These are phyloP conservation scores for Malurus leucopterus DNA, from an alignment of 2,797 vertebrate species.

Conservation along the genomic window DNA sequence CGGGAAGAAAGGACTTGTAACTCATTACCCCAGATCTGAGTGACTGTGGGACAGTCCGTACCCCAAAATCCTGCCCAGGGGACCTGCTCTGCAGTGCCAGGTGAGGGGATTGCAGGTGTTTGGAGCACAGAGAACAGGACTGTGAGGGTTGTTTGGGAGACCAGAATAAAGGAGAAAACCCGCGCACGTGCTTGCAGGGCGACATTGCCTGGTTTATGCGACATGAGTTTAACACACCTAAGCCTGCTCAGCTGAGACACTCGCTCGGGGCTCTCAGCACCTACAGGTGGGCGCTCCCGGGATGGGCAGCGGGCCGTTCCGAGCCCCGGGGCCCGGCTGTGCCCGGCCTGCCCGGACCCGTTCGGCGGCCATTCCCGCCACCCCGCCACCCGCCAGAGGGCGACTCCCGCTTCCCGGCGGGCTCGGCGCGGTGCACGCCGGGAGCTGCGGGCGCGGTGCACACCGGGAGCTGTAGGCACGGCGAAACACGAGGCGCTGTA, in stretches of 20 bases:
- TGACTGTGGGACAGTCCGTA: fast-evolving
- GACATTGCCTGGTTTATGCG: neutral
- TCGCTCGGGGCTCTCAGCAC: neutral
- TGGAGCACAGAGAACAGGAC: neutral
- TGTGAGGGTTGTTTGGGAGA: fast-evolving
- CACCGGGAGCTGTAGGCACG: neutral
- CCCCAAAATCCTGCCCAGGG: neutral
- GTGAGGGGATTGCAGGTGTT: no score
- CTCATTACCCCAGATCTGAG: fast-evolving
- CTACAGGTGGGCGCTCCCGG: neutral
- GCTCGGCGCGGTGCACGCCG: neutral
- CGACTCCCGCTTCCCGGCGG: fast-evolving
- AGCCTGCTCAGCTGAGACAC: neutral
- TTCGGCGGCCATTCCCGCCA: neutral
- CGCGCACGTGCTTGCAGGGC: fast-evolving
- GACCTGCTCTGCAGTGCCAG: neutral
- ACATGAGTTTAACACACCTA: fast-evolving
- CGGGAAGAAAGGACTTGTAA: neutral
- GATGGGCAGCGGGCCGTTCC: neutral
- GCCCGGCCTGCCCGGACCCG: neutral
- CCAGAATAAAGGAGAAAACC: neutral
- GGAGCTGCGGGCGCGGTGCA: neutral
- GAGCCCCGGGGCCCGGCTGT: neutral
- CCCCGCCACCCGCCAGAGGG: neutral
- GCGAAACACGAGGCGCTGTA: neutral